Base-by-base conservation (phyloP, 2,888 invertebrate species). In the Ptychoptera albimana region DNA sequence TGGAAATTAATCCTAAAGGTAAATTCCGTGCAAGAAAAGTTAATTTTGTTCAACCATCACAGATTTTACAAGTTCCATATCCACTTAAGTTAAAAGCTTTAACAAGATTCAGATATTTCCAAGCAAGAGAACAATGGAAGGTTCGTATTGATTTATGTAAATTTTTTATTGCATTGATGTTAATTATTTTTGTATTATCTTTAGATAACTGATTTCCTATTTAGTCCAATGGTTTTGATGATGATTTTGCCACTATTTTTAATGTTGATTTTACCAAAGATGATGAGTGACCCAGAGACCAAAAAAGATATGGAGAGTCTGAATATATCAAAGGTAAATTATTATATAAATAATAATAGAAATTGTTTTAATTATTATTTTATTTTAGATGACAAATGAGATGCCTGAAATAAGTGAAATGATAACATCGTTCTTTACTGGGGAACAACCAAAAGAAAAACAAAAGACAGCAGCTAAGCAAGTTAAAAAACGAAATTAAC, bases 151-250 rank as follows among this genome's bases (percentile, higher is more conserved):
- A 42, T 36, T 5, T 23, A 23, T 23, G 14, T 30, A n/a, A 43
- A 40, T 42, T 11, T 13, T 29, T 12, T 29, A 8, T 2, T 14
- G 37, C 36, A n/a, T 32, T 9, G 9, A 34, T 31, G 8, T 14
- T 12, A 14, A 32, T 13, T 10, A 10, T 41, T 38, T 30, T 36
- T 39, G 37, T 30, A 11, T 16, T 37, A 8, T 37, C 23, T 43
- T 11, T 23, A 51, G 63, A 70, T 96, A 10, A 94, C 94, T 0
- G 97, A 98, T 68, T 87, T 97, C 64, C 64, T 98, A 31, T 86
- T 94, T 64, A 94, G 88, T 64, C 96, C 96, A 2, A 96, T 96
- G 94, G 87, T 96, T 6, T 73, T 97, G 49, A 96, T 96, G 87
- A 97, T 96, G 94, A 78, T 96, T 15, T 62, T 96, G 50, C 96